phyloP scores from a whole-genome alignment of 1,140 invertebrate species.

The Linepithema humile region DNA sequence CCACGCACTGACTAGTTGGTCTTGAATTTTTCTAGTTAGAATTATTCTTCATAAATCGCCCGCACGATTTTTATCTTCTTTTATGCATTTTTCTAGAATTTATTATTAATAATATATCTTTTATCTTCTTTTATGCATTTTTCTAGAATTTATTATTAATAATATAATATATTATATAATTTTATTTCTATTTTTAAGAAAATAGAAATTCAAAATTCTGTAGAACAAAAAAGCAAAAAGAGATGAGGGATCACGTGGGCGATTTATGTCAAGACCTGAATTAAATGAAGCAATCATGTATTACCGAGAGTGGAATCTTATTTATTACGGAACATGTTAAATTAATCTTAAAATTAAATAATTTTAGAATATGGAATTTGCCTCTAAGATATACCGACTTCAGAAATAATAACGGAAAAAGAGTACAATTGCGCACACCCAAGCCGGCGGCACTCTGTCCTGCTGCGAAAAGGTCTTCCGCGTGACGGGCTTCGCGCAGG shows the following conservation, averaged over 20 bases:
- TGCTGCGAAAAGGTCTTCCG: slow-evolving; percentile 73
- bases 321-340: slow-evolving; percentile 19
- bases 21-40: slow-evolving; percentile 73
- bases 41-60: no score
- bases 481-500: slow-evolving; percentile 85
- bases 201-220: not conserved
- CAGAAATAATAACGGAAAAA: slow-evolving; percentile 82
- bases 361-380: slow-evolving; percentile 1
- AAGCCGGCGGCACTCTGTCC: slow-evolving; percentile 78
- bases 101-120: no score
- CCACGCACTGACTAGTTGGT: slow-evolving; percentile 45
- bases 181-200: no score
- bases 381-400: slow-evolving; percentile 21
- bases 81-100: no score
- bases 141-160: no score
- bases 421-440: slow-evolving; percentile 78
- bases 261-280: not conserved
- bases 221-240: not conserved
- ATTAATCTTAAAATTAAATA: not conserved
- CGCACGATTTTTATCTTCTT: no score
- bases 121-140: no score
- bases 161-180: no score
- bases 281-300: no score
- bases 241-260: not conserved
- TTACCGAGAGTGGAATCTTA: not conserved